Evolutionary conservation across 1,140 invertebrate genomes (phyloP), one percentile per base, ranked within the genome.

Genomic region (Schlechtendalia chinensis): DNA sequence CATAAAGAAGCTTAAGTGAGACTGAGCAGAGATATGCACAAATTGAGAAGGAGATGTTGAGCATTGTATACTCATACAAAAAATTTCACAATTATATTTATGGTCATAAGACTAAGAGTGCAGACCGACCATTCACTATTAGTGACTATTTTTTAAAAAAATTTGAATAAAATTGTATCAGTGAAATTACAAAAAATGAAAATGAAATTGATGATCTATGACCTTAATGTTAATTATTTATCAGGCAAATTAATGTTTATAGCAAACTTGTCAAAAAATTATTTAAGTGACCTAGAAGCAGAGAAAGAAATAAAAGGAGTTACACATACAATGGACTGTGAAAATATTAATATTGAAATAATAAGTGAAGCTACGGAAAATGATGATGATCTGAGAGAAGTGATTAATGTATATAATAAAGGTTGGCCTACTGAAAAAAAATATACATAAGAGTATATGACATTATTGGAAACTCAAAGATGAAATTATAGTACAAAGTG

Each of bases 301-400:
- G 61, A 63, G 19, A 63, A 27, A 27, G 61, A 63, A 19, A 17
- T 63, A 19, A 16, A 63, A 10, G 27, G 29, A 19, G 27, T 63
- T 17, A 32, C 32, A 63, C 61, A 63, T 63, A 27, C 61, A 32
- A 19, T 63, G 29, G 61, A 32, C 27, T 32, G 32, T 63, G 32
- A 27, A 63, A 63, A 63, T 63, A 63, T 16, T 32, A 63, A 63
- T 63, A 32, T 32, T 63, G 12, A 63, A 63, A 82, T 81, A 74
- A 71, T 22, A 50, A 86, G 84, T 82, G 85, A 84, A 83, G 86
- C 82, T 84, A 85, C 83, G 83, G 84, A 84, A 84, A 86, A 83
- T 84, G 85, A 80, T 82, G 83, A 58, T 89, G 81, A 87, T 89
- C 84, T 90, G 89, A 81, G 87, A 87, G 83, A 88, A 88, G 80